Base-by-base conservation (phyloP, 2,888 invertebrate genomes). In the Hydrotaea cyrtoneurina region DNA sequence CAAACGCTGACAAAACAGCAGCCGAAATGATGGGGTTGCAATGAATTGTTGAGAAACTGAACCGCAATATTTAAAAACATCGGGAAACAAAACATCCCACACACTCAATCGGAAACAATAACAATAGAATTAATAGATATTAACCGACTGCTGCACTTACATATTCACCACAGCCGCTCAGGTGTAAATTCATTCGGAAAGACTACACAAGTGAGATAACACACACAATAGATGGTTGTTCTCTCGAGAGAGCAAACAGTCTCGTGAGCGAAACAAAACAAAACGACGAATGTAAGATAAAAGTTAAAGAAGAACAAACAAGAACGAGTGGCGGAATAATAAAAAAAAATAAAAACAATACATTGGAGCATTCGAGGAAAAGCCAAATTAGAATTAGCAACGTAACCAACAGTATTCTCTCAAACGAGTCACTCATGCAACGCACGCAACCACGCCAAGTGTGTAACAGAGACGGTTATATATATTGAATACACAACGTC, bases 381-480 rank as follows among this genome's bases (percentile, higher is more conserved):
- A 79, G 59, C 53, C 62, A 82, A 86, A 84, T 79, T 79, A 84
- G 62, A 86, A 82, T 75, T 75, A 84, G 53, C 82, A 82, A 86
- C 83, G 86, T 79, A 86, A 86, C 82, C 83, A 82, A 82, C 82
- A 82, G 82, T 83, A 78, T 82, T 80, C 72, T 31, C 72, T 31
- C 19, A 72, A 55, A n/a, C 23, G 43, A 46, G 13, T 62, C 17
- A 31, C 2, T 4, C 31, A 31, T 31, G 31, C 17, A 73, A 71
- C 53, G 26, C 11, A 43, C 10, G 19, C 55, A 53, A 19, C 57
- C 62, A 72, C 19, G 62, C n/a, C 59, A n/a, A 62, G 72, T 39
- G 79, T 69, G n/a, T 21, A 43, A 85, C 64, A 78, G 80, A 76
- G 80, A 31, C 78, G 80, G 46, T 53, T 66, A 76, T 78, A 76